phyloP scores from a whole-genome alignment of 2,888 invertebrate genomes.

The Nymphalis polychloros region DNA sequence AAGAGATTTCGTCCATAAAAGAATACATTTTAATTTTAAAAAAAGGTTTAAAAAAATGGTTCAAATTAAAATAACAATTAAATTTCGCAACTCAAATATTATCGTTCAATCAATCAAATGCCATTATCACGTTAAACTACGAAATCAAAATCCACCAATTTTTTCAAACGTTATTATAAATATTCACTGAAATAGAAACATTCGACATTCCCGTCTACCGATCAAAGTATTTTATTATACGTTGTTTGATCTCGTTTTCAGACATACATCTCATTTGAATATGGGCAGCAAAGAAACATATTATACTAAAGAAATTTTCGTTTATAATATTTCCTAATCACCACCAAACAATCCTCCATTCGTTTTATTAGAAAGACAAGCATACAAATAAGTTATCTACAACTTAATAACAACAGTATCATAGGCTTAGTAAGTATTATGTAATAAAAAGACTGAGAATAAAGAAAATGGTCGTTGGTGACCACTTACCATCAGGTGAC shows the following conservation, averaged over 20 bases:
- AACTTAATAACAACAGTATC: too few relatives aligned
- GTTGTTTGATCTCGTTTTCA: slow-evolving; percentile 15
- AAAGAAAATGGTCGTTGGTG: too few relatives aligned
- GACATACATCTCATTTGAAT: too few relatives aligned
- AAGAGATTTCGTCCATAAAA: too few relatives aligned
- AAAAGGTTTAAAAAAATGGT: not conserved
- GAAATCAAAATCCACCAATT: slow-evolving; percentile 12
- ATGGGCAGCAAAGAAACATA: not conserved
- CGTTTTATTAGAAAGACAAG: too few relatives aligned
- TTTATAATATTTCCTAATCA: too few relatives aligned
- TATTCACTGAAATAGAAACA: slow-evolving; percentile 27
- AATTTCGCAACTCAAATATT: not conserved
- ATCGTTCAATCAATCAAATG: slow-evolving; percentile 25
- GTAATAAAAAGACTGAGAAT: too few relatives aligned
- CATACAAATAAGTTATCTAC: too few relatives aligned
- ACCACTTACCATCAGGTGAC: too few relatives aligned
- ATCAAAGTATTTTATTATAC: slow-evolving; percentile 26
- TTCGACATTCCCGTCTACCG: slow-evolving; percentile 19
- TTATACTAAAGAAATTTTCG: not conserved
- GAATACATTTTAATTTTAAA: not conserved
- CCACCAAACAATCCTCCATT: too few relatives aligned
- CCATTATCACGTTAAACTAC: slow-evolving; percentile 8
- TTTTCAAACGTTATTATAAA: slow-evolving; percentile 27
- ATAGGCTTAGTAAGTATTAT: too few relatives aligned
- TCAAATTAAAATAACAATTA: not conserved